phyloP scores from a whole-genome alignment of 2,797 vertebrate species.

The Fundulus diaphanus region DNA sequence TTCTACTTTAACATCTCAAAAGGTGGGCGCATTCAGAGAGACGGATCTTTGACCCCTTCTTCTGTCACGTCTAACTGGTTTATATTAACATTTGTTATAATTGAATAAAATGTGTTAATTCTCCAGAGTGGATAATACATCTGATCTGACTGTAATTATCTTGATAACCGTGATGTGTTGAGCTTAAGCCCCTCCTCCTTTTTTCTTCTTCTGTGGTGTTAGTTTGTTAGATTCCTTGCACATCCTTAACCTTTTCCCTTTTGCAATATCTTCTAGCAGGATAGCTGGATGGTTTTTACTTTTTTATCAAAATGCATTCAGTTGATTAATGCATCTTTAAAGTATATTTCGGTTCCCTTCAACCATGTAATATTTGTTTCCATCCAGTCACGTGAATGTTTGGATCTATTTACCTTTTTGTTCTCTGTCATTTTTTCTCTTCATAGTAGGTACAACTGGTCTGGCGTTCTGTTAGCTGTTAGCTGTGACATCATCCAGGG shows the following conservation, averaged over 20 bases:
- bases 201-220: background rate
- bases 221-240: background rate
- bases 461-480: no score
- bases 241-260: no score
- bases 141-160: background rate
- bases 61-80: background rate
- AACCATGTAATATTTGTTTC: background rate
- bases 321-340: no score
- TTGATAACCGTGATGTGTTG: background rate
- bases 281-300: no score
- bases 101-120: background rate
- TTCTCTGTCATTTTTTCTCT: no score
- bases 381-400: background rate
- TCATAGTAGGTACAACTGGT: no score
- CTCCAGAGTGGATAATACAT: background rate
- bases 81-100: background rate
- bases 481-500: no score
- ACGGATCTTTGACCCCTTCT: background rate
- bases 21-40: background rate
- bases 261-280: no score
- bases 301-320: no score
- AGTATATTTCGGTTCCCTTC: no score
- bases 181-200: background rate
- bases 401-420: no score
- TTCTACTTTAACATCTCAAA: background rate